A percentile compares a stretch with the other conserved stretches of the same genome.
Conservation (phyloP, 2,797 vertebrate species). For the Gobionotothen gibberifrons region DNA sequence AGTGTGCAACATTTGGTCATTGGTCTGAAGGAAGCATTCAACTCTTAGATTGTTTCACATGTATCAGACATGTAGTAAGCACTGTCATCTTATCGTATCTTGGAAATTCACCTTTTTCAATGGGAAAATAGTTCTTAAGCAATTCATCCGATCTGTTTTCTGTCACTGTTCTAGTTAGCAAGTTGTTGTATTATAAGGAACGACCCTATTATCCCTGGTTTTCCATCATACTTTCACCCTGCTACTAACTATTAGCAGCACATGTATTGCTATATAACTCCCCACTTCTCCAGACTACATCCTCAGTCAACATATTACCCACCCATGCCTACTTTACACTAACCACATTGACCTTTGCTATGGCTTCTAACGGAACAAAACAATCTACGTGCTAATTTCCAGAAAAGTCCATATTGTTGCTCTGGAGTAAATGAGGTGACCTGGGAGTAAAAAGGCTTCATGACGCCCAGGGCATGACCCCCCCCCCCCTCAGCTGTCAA, state of each 20-base stretch:
- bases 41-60: neutral
- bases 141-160: no score
- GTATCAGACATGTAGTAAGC: neutral
- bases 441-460: constrained; percentile 37
- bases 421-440: constrained; percentile 28
- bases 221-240: no score
- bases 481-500: constrained; percentile 32
- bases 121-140: neutral
- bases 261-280: neutral
- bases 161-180: no score
- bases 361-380: neutral
- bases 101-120: neutral
- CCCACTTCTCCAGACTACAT: neutral
- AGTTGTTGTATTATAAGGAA: no score
- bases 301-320: neutral
- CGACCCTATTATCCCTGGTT: no score
- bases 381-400: neutral
- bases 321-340: neutral
- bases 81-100: neutral
- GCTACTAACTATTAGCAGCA: neutral
- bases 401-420: constrained; percentile 8
- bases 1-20: neutral
- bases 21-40: neutral
- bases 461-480: constrained; percentile 10
- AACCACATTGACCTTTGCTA: neutral